A percentile compares a stretch with the other conserved stretches of the same genome.
Evolutionary conservation across 2,797 vertebrate genomes (phyloP).

Genomic region (Paratrypauchen microcephalus): DNA sequence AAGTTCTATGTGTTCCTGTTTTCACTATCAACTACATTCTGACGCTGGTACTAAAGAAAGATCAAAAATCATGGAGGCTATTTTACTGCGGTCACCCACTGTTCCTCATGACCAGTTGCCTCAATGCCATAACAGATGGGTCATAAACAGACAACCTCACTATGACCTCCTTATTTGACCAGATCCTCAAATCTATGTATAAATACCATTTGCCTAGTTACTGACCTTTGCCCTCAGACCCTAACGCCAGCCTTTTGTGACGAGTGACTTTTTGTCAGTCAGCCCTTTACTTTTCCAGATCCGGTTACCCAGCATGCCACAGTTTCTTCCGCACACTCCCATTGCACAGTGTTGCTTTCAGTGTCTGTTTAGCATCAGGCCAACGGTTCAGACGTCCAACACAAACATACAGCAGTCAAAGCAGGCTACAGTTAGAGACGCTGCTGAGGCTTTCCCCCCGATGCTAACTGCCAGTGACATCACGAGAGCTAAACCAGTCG

Average conservation of each 20-base stretch:
- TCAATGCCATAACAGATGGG: neutral
- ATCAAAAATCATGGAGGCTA: neutral
- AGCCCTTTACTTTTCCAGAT: conserved; percentile 30
- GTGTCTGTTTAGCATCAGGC: conserved; percentile 64
- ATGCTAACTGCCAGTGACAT: conserved; percentile 58
- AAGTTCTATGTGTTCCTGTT: neutral
- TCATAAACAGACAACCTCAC: neutral
- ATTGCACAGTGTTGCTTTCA: conserved; percentile 32
- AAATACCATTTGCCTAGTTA: neutral
- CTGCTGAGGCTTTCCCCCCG: conserved; percentile 40
- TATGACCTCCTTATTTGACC: conserved; percentile 1
- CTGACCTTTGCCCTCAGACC: conserved; percentile 11
- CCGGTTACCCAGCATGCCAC: conserved; percentile 57
- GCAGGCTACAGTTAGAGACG: conserved; percentile 36
- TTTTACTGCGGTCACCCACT: neutral
- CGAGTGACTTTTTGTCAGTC: conserved; percentile 25
- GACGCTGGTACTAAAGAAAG: neutral
- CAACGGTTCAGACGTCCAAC: conserved; percentile 51
- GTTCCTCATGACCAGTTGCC: neutral
- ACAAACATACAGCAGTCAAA: conserved; percentile 67
- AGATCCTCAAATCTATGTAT: neutral
- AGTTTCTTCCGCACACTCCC: conserved; percentile 36
- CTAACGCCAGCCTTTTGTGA: conserved; percentile 20
- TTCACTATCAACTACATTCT: neutral
- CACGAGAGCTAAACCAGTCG: conserved; percentile 66